These are phyloP conservation scores for Zaprionus obscuricornis DNA, from an alignment of 2,888 invertebrate genomes.

Conservation along the genomic window DNA sequence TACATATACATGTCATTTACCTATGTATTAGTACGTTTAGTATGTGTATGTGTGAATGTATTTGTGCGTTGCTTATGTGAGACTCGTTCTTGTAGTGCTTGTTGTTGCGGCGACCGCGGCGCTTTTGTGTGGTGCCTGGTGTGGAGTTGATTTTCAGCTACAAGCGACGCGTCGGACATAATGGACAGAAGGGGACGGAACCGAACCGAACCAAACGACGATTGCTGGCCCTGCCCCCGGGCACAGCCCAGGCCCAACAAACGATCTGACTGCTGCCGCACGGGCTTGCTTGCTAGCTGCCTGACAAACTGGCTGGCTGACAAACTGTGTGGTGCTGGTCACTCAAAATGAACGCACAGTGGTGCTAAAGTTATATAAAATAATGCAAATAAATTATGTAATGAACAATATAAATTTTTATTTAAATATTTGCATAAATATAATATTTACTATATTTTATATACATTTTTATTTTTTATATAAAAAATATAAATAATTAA, in stretches of 20 bases:
- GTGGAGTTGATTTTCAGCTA: slow-evolving; percentile 62
- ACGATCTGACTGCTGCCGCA: too few species aligned
- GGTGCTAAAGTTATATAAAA: slow-evolving; percentile 8
- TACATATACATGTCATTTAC: too few species aligned
- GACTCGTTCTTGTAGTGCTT: slow-evolving; percentile 56
- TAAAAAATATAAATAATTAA: not conserved
- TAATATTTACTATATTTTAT: not conserved
- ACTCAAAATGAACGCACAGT: slow-evolving; percentile 40
- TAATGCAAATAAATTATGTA: not conserved
- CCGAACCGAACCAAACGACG: slow-evolving; percentile 36
- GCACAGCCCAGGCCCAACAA: slow-evolving; percentile 28
- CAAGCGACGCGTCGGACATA: slow-evolving; percentile 46
- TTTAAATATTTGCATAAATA: too few species aligned
- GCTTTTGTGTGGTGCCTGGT: slow-evolving; percentile 64
- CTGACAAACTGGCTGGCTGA: slow-evolving; percentile 69
- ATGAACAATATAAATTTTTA: too few species aligned
- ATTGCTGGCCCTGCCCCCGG: slow-evolving; percentile 45
- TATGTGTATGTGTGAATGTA: slow-evolving; percentile 18
- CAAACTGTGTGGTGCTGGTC: slow-evolving; percentile 57
- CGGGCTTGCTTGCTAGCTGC: slow-evolving; percentile 28
- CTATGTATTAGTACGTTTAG: slow-evolving; percentile 25
- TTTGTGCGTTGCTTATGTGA: slow-evolving; percentile 19
- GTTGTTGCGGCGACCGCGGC: slow-evolving; percentile 50
- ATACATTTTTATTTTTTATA: not conserved
- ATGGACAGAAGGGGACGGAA: slow-evolving; percentile 66